Evolutionary conservation across 2,797 vertebrate genomes (phyloP), one percentile per base, ranked within the genome.

Genomic region (Meriones psammophilus): DNA sequence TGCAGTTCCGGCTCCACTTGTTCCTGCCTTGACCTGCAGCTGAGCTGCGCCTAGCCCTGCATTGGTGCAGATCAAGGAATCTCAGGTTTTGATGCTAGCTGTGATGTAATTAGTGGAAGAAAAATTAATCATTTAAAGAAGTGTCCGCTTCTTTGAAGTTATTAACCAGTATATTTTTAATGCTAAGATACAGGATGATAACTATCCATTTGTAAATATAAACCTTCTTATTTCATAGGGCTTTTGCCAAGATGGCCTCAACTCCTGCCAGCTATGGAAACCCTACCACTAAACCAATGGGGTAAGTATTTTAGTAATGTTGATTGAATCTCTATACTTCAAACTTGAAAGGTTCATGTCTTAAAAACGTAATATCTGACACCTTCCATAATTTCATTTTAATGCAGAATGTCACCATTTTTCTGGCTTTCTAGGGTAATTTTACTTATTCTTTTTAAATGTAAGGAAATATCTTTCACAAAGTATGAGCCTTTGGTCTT

Each of bases 241-340:
- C 99, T 69, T 99, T 99, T 97, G 98, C 99, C 94, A 99, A 99
- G 98, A 99, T 99, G 99, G 99, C 99, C 91, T 98, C 99, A 91
- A 98, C 99, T 94, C 99, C 99, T 28, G 97, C 99, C 80, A 99
- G 98, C 98, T 99, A 99, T 74, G 99, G 99, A 93, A 99, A 98
- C 96, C 98, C 99, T 95, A 98, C 99, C 0, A 98, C 99, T 79
- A 99, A 99, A 97, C 99, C 99, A 60, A 99, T 99, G 99, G 99
- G 99, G 99, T 99, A 98, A 98, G 98, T 91, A 95, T 96, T 90
- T 89, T 93, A 92, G 74, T 94, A 85, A 91, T 88, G 86, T n/a
- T 88, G 50, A 68, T 54, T 74, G 28, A 86, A 62, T 50, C 81
- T 22, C 90, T 64, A 28, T 92, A 42, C 24, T 88, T 30, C 18